Conservation (phyloP, 2,113 vertebrate genomes). For the Craseonycteris thonglongyai region DNA sequence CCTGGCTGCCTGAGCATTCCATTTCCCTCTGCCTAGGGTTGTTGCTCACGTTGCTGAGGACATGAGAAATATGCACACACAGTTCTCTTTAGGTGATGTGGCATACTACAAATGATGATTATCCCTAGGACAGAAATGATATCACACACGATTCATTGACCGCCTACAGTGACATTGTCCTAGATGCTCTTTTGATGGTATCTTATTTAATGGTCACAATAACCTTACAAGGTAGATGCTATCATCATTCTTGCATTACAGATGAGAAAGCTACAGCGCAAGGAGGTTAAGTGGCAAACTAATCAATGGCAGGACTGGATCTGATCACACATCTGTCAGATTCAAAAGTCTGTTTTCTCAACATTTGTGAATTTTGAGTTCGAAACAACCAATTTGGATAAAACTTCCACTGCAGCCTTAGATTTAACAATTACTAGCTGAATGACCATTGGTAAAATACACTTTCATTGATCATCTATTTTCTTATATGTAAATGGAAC, state of each 20-base stretch:
- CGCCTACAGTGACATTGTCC: not conserved
- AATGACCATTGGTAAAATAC: not conserved
- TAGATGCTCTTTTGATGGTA: not conserved
- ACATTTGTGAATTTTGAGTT: not conserved
- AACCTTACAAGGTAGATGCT: slow-evolving; percentile 1
- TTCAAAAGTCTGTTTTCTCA: not conserved
- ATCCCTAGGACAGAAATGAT: not conserved
- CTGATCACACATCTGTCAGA: not conserved
- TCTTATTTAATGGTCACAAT: not conserved
- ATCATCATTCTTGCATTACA: not conserved
- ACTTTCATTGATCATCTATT: not conserved
- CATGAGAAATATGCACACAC: not conserved
- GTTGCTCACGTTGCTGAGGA: not conserved
- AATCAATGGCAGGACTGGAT: not conserved
- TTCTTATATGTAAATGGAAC: not conserved
- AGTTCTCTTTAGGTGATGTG: not conserved
- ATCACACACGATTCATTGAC: not conserved
- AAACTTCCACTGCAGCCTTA: not conserved
- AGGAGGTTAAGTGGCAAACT: not conserved
- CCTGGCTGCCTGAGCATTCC: not conserved
- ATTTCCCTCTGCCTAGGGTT: not conserved
- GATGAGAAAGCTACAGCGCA: not conserved
- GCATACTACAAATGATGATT: not conserved
- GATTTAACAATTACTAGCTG: not conserved
- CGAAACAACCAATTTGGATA: slow-evolving; percentile 8